Evolutionary conservation across 1,140 invertebrate genomes (phyloP), one percentile per base, ranked within the genome.

Genomic region (Leptinotarsa lineolata): DNA sequence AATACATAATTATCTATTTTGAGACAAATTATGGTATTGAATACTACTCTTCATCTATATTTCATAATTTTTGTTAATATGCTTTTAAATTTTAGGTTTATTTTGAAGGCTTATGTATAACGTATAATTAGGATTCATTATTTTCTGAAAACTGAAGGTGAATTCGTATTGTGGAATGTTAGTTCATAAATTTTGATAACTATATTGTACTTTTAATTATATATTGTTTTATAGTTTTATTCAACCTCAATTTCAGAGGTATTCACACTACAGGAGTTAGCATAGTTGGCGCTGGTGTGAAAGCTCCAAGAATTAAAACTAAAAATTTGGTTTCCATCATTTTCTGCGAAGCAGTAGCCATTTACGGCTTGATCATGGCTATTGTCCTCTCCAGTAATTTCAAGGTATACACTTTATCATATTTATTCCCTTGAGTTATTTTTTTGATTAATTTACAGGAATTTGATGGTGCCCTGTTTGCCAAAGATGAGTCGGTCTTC

Each of bases 251-350:
- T 82, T 82, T 77, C 73, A 88, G 87, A 67, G 98, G 98, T 66
- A 99, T 99, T 78, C 95, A 97, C 84, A 97, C 96, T 39, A 98
- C 96, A 24, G 98, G 98, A 73, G 91, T 93, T 6, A 98, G 95
- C 82, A 99, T 99, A 83, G 88, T 99, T 65, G 98, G 98, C 70
- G 98, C 94, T 77, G 98, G 98, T 84, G 97, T 99, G 0, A 99
- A 99, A 88, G 96, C 97, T 20, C 98, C 98, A 5, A 88, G 98
- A 80, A 99, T 99, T 83, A 97, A 99, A 86, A 99, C 98, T 64
- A 99, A 99, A 87, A 99, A 99, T 87, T 90, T 99, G 79, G 98
- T 99, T 75, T 96, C 94, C 69, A 94, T 97, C 77, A 97, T 97
- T 83, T 97, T 97, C 85, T 97, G 95, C 84, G 95, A 97, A 87